Percentiles rank a stretch among this genome's conserved stretches.
Conservation (phyloP, 2,113 vertebrate genomes). For the Climacteris rufus region DNA sequence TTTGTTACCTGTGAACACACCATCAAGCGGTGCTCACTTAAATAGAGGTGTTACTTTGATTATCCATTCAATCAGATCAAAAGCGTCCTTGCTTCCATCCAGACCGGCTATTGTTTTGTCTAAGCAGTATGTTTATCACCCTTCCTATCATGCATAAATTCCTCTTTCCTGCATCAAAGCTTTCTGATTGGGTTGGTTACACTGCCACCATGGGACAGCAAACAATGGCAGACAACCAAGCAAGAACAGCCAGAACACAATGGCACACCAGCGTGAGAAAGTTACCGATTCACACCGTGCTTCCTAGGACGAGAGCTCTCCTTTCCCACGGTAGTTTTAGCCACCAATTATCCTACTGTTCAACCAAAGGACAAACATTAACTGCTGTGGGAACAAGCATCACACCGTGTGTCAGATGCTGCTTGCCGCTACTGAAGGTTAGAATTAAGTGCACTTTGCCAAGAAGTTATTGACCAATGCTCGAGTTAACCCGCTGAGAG, state of each 20-base stretch:
- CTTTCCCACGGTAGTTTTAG: slow-evolving; percentile 80
- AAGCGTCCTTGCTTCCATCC: background rate
- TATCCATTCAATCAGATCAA: background rate
- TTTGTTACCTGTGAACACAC: background rate
- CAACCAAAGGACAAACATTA: slow-evolving; percentile 70
- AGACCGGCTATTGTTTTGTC: slow-evolving; percentile 9
- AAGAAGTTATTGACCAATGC: slow-evolving; percentile 5
- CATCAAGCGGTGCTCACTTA: background rate
- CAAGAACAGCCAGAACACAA: slow-evolving; percentile 69
- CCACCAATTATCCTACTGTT: slow-evolving; percentile 64
- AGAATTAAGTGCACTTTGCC: slow-evolving; percentile 45
- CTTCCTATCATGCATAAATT: slow-evolving; percentile 51
- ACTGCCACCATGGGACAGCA: slow-evolving; percentile 68
- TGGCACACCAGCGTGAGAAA: slow-evolving; percentile 81
- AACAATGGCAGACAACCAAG: slow-evolving; percentile 75
- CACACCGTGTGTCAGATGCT: slow-evolving; percentile 28
- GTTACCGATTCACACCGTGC: slow-evolving; percentile 36
- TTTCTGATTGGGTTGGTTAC: slow-evolving; percentile 71
- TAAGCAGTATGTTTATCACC: background rate
- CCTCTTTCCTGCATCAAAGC: slow-evolving; percentile 67
- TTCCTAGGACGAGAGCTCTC: slow-evolving; percentile 22
- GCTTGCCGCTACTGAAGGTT: slow-evolving; percentile 50
- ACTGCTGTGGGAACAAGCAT: slow-evolving; percentile 76
- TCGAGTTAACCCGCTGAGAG: background rate
- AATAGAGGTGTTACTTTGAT: background rate